Conservation (phyloP, 2,888 invertebrate species). For the Pycnomerus fuliginosus region DNA sequence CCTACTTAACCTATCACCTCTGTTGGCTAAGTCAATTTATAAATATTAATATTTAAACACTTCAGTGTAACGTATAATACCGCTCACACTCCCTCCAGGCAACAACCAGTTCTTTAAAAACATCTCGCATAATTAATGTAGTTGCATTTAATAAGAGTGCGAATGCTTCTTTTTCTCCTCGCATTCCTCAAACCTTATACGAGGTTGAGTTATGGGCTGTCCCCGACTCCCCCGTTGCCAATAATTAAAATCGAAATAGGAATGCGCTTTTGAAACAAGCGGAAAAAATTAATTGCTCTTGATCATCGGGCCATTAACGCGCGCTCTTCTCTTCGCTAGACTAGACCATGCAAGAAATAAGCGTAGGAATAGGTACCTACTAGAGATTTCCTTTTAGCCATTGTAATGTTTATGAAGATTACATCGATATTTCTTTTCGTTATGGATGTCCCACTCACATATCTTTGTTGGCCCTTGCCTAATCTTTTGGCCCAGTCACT, state of each 20-base stretch:
- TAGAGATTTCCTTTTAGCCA: too few relatives aligned
- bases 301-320: too few relatives aligned
- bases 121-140: conserved; percentile 31
- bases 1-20: conserved; percentile 51
- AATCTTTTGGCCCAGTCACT: conserved; percentile 19
- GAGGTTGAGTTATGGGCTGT: conserved; percentile 16
- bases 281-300: too few relatives aligned
- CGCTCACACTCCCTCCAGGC: conserved; percentile 9
- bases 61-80: conserved; percentile 39
- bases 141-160: conserved; percentile 31
- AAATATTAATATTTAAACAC: conserved; percentile 51
- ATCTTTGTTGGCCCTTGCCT: conserved; percentile 14
- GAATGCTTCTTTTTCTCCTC: conserved; percentile 22
- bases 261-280: too few relatives aligned
- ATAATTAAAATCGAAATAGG: too few relatives aligned
- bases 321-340: too few relatives aligned
- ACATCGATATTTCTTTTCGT: conserved; percentile 6
- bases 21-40: conserved; percentile 50
- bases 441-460: conserved; percentile 9
- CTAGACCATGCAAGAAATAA: too few relatives aligned
- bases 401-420: conserved; percentile 6
- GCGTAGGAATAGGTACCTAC: too few relatives aligned
- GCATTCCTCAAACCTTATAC: conserved; percentile 16
- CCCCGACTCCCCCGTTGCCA: conserved; percentile 10
- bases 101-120: conserved; percentile 28